phyloP scores from a whole-genome alignment of 2,888 invertebrate genomes.

The Agonopterix heracliana region DNA sequence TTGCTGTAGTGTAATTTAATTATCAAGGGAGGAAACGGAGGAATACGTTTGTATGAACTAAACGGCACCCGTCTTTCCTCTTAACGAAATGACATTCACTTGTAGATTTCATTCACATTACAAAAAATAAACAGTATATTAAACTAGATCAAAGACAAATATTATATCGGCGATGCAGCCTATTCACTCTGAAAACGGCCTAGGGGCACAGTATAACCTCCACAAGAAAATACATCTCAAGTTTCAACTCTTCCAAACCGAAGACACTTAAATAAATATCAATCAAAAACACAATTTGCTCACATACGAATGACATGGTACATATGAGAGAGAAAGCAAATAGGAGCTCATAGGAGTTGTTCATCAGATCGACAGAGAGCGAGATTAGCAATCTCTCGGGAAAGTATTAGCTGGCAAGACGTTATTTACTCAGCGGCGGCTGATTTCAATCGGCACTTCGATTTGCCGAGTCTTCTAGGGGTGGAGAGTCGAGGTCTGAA shows the following conservation, averaged over 20 bases:
- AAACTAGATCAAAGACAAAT: no score
- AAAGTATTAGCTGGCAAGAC: slow-evolving; percentile 68
- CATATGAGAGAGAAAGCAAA: slow-evolving; percentile 18
- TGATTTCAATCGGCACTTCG: slow-evolving; percentile 66
- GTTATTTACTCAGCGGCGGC: slow-evolving; percentile 62
- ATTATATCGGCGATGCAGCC: no score
- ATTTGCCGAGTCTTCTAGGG: slow-evolving; percentile 48
- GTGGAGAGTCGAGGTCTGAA: slow-evolving; percentile 12
- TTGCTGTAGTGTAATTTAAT: no score
- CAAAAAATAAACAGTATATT: no score
- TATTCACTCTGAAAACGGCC: no score
- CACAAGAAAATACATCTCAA: not conserved
- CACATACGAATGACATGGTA: not conserved
- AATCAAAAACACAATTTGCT: slow-evolving; percentile 5
- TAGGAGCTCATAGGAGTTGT: slow-evolving; percentile 24
- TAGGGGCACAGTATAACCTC: not conserved
- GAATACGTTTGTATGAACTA: no score
- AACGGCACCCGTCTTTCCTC: no score
- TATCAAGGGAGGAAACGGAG: no score
- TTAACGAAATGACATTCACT: no score
- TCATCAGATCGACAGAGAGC: slow-evolving; percentile 36
- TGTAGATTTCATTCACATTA: no score
- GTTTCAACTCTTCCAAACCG: slow-evolving; percentile 4
- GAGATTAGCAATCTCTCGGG: slow-evolving; percentile 63
- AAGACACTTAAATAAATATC: slow-evolving; percentile 12